Evolutionary conservation across 2,888 invertebrate genomes (phyloP), one percentile per base, ranked within the genome.

Genomic region (Diarsia mendica): DNA sequence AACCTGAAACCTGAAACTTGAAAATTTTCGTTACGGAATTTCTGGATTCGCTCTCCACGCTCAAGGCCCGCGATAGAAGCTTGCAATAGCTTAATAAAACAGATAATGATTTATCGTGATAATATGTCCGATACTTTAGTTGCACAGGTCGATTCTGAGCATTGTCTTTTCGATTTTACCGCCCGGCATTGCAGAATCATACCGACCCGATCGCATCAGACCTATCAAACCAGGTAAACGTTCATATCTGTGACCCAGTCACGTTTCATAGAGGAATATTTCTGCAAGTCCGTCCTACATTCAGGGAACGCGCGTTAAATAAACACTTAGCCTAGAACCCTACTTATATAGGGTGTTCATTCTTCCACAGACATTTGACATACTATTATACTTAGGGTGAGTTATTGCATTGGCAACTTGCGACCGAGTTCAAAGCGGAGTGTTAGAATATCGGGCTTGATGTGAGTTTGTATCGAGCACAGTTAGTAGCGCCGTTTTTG

Each of bases 251-350:
- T 55, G n/a, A n/a, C n/a, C 55, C 6, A 44, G 28, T 8, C n/a
- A 33, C 11, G 9, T 58, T 46, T n/a, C 53, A 5, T 63, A 60
- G 13, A 2, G 0, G 9, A 23, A 33, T 18, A 67, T 53, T 69
- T 48, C 5, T 3, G 18, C 6, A 48, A 20, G 13, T n/a, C 28
- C 48, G 48, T 28, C 44, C 55, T 44, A 69, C 55, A 63, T 69
- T 64, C 63, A 49, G 49, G 28, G 53, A 76, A 68, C 55, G 39
- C 13, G 28, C 61, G 44, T 18, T 75, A 49, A 67, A 67, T 66
- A 61, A 46, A 77, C 48, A 78, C 28, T 66, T 77, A 68, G 13
- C 23, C 78, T 77, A 69, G 67, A 67, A 58, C 51, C 10, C 15
- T 55, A 63, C 20, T 23, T n/a, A 72, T n/a, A 58, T 11, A 39